These are phyloP conservation scores for Saxidomus purpurata DNA, from an alignment of 1,140 invertebrate genomes.

Conservation along the genomic window DNA sequence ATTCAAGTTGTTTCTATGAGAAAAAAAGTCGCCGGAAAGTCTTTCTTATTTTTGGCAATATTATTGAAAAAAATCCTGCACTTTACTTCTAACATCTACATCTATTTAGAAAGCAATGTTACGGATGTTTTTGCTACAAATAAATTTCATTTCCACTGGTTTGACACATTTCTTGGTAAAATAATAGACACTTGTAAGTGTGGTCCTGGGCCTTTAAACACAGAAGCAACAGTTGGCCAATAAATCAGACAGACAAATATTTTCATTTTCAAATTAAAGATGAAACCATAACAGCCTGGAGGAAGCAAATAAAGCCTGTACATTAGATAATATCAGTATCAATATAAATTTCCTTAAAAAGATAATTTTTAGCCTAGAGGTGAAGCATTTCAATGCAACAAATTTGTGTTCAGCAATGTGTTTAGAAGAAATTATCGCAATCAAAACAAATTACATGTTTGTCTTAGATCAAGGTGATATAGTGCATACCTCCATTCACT, in stretches of 20 bases:
- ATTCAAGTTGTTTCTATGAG: too few relatives aligned
- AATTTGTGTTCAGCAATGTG: constrained; percentile 25
- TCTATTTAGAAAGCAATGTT: too few relatives aligned
- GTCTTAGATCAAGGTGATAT: constrained; percentile 10
- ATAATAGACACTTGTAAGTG: too few relatives aligned
- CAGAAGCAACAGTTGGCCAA: neutral
- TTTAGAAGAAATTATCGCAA: constrained; percentile 8
- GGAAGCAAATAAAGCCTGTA: neutral
- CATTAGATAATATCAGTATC: neutral
- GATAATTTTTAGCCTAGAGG: neutral
- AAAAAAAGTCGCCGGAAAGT: too few relatives aligned
- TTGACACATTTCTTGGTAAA: too few relatives aligned
- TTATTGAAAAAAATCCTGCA: too few relatives aligned
- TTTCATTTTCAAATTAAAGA: neutral
- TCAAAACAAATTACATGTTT: constrained; percentile 14
- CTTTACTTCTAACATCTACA: too few relatives aligned
- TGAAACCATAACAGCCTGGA: neutral
- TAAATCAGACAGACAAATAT: constrained; percentile 4
- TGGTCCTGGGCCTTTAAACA: too few relatives aligned
- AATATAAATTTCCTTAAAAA: neutral
- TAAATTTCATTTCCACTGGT: too few relatives aligned
- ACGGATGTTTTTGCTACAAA: too few relatives aligned
- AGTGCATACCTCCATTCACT: neutral
- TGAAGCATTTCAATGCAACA: neutral
- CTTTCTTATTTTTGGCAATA: too few relatives aligned